phyloP scores from a whole-genome alignment of 2,113 vertebrate species.

The Daubentonia madagascariensis region DNA sequence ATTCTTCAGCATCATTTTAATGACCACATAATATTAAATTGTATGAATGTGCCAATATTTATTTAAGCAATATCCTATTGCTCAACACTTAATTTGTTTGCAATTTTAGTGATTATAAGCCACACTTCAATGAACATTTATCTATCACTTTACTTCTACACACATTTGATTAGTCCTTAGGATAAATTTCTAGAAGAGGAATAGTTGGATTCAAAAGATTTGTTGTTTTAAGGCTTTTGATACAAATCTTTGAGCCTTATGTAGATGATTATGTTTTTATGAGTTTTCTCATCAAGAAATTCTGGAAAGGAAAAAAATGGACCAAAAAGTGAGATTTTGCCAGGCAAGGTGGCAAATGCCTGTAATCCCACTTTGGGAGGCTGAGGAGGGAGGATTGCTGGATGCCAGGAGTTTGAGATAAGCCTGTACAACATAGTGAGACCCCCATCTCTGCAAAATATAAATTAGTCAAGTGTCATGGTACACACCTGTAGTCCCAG shows the following conservation, averaged over 20 bases:
- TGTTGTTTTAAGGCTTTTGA: background rate
- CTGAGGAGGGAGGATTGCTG: no score
- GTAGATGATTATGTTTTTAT: background rate
- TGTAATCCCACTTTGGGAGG: no score
- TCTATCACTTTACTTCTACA: background rate
- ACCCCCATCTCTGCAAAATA: no score
- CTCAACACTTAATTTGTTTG: background rate
- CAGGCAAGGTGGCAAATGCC: no score
- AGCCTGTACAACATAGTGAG: no score
- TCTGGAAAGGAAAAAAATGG: background rate
- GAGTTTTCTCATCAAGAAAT: background rate
- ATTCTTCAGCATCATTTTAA: conserved; percentile 31
- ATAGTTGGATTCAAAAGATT: background rate
- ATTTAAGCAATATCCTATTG: background rate
- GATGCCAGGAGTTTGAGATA: no score
- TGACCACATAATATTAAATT: background rate
- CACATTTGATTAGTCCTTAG: background rate
- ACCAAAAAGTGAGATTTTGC: background rate
- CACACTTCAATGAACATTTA: background rate
- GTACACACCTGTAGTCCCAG: no score
- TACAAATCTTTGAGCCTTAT: background rate
- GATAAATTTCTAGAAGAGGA: background rate
- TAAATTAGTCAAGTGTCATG: no score
- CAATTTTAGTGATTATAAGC: background rate
- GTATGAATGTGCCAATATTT: background rate